These are phyloP conservation scores for Halyomorpha halys DNA, from an alignment of 1,140 invertebrate species.

Conservation along the genomic window DNA sequence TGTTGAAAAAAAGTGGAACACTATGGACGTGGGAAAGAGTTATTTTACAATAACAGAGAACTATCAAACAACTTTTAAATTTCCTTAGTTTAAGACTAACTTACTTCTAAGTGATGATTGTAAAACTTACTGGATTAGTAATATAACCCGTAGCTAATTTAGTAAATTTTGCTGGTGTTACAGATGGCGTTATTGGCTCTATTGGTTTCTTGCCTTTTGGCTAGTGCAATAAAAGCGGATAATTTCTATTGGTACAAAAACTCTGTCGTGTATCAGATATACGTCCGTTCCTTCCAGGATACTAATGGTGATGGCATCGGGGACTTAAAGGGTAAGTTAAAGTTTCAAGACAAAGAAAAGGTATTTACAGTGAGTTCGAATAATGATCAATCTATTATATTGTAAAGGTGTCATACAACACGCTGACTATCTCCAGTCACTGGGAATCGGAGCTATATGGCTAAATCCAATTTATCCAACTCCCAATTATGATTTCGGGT, in stretches of 20 bases:
- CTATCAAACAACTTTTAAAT: too few species aligned
- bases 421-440: not conserved
- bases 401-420: not conserved
- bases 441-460: conserved; percentile 45
- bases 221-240: not conserved
- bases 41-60: too few species aligned
- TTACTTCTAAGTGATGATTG: too few species aligned
- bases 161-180: too few species aligned
- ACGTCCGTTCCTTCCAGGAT: conserved; percentile 68
- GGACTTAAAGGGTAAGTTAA: conserved; percentile 47
- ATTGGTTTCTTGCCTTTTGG: not conserved
- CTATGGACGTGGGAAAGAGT: too few species aligned
- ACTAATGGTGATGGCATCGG: conserved; percentile 63
- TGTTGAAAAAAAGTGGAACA: too few species aligned
- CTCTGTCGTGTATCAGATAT: conserved; percentile 63
- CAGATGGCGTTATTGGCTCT: not conserved
- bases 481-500: conserved; percentile 55
- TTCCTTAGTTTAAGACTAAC: too few species aligned
- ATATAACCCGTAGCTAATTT: too few species aligned
- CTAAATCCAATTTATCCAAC: conserved; percentile 56
- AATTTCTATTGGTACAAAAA: conserved; percentile 54
- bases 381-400: not conserved
- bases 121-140: too few species aligned
- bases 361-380: too few species aligned
- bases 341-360: conserved; percentile 24